Evolutionary conservation across 2,888 invertebrate species (phyloP).

Genomic region (Resseliella maxima): DNA sequence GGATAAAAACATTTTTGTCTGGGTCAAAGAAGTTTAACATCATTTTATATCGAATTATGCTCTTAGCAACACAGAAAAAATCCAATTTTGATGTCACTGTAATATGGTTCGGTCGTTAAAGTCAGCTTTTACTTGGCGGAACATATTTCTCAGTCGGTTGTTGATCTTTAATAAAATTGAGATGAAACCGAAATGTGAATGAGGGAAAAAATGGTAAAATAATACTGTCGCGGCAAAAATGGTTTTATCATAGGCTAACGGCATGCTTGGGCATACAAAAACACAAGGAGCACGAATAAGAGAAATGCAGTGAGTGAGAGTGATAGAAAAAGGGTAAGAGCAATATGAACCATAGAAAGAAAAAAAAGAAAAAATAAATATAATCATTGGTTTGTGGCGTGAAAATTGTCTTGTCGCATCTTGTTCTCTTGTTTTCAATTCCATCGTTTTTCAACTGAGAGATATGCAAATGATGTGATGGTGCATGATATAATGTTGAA

Average conservation of each 20-base stretch:
- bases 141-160: not conserved
- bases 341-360: too few species aligned
- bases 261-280: not conserved
- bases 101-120: not conserved
- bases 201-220: not conserved
- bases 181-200: not conserved
- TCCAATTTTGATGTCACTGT: too few species aligned
- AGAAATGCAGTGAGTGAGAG: too few species aligned
- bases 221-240: not conserved
- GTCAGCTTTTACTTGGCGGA: not conserved
- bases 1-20: too few species aligned
- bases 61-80: too few species aligned
- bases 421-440: not conserved
- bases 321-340: too few species aligned
- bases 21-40: too few species aligned
- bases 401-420: not conserved
- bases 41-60: too few species aligned
- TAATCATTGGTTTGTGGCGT: not conserved
- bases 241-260: not conserved
- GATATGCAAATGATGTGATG: constrained; percentile 10
- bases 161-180: not conserved
- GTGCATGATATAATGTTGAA: not conserved
- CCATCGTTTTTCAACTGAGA: not conserved
- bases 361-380: not conserved
- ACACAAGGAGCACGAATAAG: too few species aligned